phyloP scores from a whole-genome alignment of 2,113 vertebrate genomes.

The Octodon degus region DNA sequence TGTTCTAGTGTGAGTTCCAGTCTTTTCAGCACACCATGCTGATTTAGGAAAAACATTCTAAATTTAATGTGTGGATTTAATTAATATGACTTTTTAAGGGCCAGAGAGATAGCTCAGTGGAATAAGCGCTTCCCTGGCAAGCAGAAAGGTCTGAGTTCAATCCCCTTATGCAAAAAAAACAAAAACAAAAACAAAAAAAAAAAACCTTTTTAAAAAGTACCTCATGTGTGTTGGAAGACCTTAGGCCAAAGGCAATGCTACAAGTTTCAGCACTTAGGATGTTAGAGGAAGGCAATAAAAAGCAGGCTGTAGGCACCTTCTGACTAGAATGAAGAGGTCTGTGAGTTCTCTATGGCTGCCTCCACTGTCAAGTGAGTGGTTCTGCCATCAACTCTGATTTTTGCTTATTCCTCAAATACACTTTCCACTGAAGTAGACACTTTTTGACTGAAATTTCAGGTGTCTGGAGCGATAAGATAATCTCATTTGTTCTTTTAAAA shows the following conservation, averaged over 20 bases:
- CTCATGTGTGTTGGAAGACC: neutral
- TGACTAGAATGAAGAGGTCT: neutral
- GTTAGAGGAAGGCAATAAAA: neutral
- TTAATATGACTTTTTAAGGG: neutral
- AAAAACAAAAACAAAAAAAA: no score
- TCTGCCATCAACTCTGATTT: accelerated
- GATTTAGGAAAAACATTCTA: neutral
- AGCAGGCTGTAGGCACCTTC: neutral
- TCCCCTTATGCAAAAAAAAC: no score
- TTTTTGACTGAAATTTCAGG: neutral
- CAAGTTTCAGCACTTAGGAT: neutral
- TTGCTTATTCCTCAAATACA: neutral
- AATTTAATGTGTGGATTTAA: neutral
- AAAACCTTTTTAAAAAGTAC: neutral
- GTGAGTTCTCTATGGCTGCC: neutral
- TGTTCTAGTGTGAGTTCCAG: neutral
- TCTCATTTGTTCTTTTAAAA: constrained; percentile 33
- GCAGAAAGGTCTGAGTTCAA: no score
- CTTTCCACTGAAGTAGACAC: neutral
- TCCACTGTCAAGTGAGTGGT: neutral
- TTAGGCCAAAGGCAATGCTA: neutral
- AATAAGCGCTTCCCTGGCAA: no score
- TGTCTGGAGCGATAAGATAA: constrained; percentile 33
- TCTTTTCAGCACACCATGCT: neutral
- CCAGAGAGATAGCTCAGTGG: no score